phyloP scores from a whole-genome alignment of 2,113 vertebrate species.

The Isurus oxyrinchus region DNA sequence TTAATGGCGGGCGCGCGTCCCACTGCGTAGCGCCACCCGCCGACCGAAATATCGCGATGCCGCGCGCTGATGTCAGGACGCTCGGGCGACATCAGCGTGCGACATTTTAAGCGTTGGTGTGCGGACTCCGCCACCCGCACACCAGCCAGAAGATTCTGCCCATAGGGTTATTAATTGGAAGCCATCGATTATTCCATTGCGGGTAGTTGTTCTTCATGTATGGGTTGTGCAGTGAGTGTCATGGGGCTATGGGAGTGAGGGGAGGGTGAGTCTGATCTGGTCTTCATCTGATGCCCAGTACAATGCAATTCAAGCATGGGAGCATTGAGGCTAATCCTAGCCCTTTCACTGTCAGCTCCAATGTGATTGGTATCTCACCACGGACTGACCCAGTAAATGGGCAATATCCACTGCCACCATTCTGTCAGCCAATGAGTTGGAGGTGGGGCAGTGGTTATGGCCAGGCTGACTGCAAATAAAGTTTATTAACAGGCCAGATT shows the following conservation, averaged over 20 bases:
- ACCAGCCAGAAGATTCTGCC: too few relatives aligned
- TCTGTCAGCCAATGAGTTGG: neutral
- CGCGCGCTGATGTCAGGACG: too few relatives aligned
- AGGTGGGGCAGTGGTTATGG: neutral
- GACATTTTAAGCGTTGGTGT: too few relatives aligned
- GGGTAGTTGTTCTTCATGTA: neutral
- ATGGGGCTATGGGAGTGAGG: neutral
- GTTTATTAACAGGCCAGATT: neutral
- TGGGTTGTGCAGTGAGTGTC: neutral
- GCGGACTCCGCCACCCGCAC: too few relatives aligned
- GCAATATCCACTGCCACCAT: too few relatives aligned
- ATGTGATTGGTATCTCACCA: neutral
- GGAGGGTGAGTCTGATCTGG: neutral
- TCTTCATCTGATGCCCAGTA: neutral
- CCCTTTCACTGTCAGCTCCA: neutral
- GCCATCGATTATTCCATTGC: neutral
- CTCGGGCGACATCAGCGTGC: too few relatives aligned
- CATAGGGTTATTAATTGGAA: neutral
- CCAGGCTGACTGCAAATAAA: neutral
- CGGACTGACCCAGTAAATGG: neutral
- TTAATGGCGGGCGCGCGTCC: too few relatives aligned
- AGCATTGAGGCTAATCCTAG: neutral
- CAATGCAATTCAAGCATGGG: neutral
- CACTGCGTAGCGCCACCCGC: too few relatives aligned
- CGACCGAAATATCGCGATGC: too few relatives aligned